Conservation (phyloP, 2,797 vertebrate genomes). For the Ambastaia sidthimunki region DNA sequence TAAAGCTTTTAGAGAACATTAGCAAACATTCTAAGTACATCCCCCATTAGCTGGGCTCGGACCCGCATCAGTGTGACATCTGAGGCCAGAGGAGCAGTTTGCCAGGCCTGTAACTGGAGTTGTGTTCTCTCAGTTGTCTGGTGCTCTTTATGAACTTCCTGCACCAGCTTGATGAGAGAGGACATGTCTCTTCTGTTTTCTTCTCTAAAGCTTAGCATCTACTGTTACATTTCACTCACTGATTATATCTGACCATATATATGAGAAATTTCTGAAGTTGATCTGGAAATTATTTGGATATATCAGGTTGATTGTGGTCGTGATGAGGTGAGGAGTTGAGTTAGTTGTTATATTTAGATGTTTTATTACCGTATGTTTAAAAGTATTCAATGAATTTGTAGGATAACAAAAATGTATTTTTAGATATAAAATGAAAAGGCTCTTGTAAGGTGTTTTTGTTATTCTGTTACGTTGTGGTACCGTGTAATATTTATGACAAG, state of each 20-base stretch:
- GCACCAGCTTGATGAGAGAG: constrained; percentile 47
- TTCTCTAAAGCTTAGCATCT: background rate
- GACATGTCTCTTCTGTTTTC: constrained; percentile 1
- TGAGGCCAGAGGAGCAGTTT: constrained; percentile 14
- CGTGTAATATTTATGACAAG: constrained; percentile 2
- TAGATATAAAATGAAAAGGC: background rate
- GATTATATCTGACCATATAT: no score
- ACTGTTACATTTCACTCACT: background rate
- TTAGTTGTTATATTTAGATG: background rate
- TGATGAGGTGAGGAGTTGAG: constrained; percentile 73
- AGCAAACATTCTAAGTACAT: no score
- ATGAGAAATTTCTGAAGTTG: constrained; percentile 11
- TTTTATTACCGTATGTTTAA: background rate
- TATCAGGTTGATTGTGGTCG: constrained; percentile 75
- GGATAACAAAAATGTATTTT: background rate
- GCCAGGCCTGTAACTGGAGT: constrained; percentile 58
- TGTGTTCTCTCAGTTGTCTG: constrained; percentile 65
- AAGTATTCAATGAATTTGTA: background rate
- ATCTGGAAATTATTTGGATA: constrained; percentile 89
- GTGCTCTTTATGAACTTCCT: constrained; percentile 62
- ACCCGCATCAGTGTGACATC: background rate
- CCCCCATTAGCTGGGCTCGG: background rate
- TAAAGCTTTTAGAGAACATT: no score
- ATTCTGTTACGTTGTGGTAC: background rate
- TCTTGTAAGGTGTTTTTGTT: background rate